Percentiles rank a stretch among this genome's conserved stretches.
phyloP scores from a whole-genome alignment of 1,140 invertebrate species.

The Subanguina moxae region DNA sequence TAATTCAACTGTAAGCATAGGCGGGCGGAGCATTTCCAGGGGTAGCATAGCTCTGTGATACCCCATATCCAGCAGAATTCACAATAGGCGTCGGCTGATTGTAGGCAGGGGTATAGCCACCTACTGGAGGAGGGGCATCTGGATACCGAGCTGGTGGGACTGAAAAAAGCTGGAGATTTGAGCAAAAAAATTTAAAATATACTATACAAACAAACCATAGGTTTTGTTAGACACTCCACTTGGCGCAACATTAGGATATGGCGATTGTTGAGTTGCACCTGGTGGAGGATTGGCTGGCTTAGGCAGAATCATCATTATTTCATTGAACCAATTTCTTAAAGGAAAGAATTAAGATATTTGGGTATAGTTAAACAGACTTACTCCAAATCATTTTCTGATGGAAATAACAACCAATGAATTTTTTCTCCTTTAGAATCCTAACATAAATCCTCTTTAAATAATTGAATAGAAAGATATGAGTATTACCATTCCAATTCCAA shows the following conservation, averaged over 20 bases:
- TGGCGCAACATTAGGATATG: conserved; percentile 9
- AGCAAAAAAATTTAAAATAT: no score
- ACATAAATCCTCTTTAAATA: no score
- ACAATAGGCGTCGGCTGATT: neutral
- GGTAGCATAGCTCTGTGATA: neutral
- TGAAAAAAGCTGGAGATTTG: conserved; percentile 11
- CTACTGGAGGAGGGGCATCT: conserved; percentile 24
- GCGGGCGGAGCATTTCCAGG: conserved; percentile 13
- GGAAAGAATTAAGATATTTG: neutral
- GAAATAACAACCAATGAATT: conserved; percentile 51
- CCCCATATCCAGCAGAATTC: neutral
- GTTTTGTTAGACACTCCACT: no score
- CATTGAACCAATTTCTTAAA: conserved; percentile 45
- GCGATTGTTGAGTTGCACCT: neutral
- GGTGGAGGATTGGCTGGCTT: conserved; percentile 37
- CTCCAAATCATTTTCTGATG: conserved; percentile 49
- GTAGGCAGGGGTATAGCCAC: neutral
- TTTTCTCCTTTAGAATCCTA: conserved; percentile 48
- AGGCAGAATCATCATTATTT: conserved; percentile 47
- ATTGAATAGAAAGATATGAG: no score
- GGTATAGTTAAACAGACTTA: conserved; percentile 11
- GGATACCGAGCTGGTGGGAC: conserved; percentile 40
- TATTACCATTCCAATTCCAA: conserved; percentile 52
- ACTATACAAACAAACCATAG: no score
- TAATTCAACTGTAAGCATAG: conserved; percentile 11